Conservation (phyloP, 2,113 vertebrate species). For the Irena cyanogastra region DNA sequence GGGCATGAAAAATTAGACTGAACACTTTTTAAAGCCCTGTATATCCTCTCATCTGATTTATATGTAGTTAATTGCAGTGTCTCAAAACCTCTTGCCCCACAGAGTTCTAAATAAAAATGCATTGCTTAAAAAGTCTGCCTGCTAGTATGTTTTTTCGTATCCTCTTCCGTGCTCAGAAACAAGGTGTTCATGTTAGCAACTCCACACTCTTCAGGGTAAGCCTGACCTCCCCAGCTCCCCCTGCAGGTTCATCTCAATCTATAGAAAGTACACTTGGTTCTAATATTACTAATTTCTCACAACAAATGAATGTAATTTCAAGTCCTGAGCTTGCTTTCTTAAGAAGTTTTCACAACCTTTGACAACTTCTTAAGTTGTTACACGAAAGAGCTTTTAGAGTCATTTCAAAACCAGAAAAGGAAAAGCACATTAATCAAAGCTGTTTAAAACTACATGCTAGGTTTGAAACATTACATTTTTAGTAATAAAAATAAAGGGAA, state of each 20-base stretch:
- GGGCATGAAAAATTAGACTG: background rate
- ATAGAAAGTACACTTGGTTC: background rate
- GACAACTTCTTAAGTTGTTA: background rate
- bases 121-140: background rate
- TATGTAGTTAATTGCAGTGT: background rate
- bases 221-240: background rate
- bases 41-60: background rate
- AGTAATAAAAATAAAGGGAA: background rate
- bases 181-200: background rate
- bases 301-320: background rate
- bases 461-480: background rate
- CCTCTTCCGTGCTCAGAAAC: background rate
- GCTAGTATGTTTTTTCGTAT: background rate
- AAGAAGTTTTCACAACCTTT: background rate
- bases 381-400: background rate
- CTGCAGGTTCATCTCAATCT: background rate
- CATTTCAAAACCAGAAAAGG: background rate
- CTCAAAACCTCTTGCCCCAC: background rate
- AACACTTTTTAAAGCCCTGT: background rate
- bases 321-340: background rate
- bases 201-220: background rate
- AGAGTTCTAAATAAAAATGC: background rate
- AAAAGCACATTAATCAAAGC: background rate
- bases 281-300: background rate
- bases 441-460: background rate